A percentile compares a stretch with the other conserved stretches of the same genome.
Evolutionary conservation across 2,888 invertebrate species (phyloP).

Genomic region (Cyaniris semiargus): DNA sequence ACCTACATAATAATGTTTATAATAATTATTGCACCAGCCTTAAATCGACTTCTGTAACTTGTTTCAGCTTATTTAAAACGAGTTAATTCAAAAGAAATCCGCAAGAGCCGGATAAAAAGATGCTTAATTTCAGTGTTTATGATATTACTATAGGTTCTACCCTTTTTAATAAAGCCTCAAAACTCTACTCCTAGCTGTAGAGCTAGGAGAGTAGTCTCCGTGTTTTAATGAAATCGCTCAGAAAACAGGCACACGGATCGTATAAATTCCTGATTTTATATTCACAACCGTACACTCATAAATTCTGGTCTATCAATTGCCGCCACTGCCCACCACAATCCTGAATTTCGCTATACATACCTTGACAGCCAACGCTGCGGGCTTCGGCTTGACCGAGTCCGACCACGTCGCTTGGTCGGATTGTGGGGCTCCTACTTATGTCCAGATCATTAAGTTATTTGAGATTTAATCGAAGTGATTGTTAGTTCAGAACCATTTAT

Average conservation of each 20-base stretch:
- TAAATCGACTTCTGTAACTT: neutral
- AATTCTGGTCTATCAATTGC: too few species aligned
- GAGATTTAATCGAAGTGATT: neutral
- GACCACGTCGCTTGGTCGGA: neutral
- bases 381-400: too few species aligned
- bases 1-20: neutral
- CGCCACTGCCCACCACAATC: too few species aligned
- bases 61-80: neutral
- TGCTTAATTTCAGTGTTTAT: neutral
- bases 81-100: neutral
- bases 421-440: neutral
- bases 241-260: neutral
- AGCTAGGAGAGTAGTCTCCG: too few species aligned
- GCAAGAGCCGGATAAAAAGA: neutral
- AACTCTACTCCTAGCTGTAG: neutral
- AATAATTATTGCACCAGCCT: neutral
- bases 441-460: neutral
- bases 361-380: too few species aligned
- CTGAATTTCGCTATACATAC: too few species aligned
- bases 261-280: neutral
- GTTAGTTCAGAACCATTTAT: neutral
- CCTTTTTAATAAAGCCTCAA: neutral
- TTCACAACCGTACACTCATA: too few species aligned
- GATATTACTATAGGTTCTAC: neutral
- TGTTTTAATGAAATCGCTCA: neutral